Percentiles rank a stretch among this genome's conserved stretches.
Evolutionary conservation across 2,888 invertebrate genomes (phyloP).

Genomic region (Ophraella communa): DNA sequence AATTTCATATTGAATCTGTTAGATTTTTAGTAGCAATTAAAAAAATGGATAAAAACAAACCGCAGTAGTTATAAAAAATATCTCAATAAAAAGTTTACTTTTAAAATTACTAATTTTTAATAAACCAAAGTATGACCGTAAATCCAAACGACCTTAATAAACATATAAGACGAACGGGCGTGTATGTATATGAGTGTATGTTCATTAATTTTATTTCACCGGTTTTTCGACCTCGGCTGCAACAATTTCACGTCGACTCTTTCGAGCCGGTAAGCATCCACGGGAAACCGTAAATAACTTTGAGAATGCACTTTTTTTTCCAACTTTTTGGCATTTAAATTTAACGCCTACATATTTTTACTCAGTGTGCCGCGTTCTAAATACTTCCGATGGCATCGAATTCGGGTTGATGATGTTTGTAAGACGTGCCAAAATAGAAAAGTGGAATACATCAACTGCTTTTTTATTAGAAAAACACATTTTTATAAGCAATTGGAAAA

Average conservation of each 20-base stretch:
- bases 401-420: background rate
- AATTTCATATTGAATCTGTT: no score
- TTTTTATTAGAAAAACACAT: no score
- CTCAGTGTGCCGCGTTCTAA: background rate
- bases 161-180: conserved; percentile 2
- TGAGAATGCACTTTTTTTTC: conserved; percentile 7
- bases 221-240: conserved; percentile 18
- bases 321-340: conserved; percentile 11
- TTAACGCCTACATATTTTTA: background rate
- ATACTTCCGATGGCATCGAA: background rate
- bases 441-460: no score
- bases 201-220: conserved; percentile 6
- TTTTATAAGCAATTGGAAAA: no score
- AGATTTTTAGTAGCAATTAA: no score
- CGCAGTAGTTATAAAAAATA: no score
- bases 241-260: conserved; percentile 6
- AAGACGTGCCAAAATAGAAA: no score
- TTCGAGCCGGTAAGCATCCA: background rate
- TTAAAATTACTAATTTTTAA: background rate
- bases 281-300: conserved; percentile 20
- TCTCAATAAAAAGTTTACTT: no score
- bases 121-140: background rate
- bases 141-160: conserved; percentile 18
- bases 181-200: no score
- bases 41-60: no score